A percentile compares a stretch with the other conserved stretches of the same genome.
Evolutionary conservation across 2,113 vertebrate genomes (phyloP).

Genomic region (Mixornis gularis): DNA sequence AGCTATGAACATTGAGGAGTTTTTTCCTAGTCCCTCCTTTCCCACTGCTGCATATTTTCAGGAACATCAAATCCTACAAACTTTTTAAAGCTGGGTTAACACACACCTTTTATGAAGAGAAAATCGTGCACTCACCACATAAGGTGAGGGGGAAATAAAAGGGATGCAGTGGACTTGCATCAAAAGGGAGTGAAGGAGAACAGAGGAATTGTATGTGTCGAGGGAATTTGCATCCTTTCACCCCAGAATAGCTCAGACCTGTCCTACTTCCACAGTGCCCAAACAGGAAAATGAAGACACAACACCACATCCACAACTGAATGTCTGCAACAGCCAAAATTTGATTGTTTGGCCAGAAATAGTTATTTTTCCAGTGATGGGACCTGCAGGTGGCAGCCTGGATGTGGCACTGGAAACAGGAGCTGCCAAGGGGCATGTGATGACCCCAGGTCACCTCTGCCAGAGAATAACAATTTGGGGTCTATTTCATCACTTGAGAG

Average conservation of each 20-base stretch:
- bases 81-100: accelerated
- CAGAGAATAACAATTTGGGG: not conserved
- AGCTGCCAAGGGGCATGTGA: accelerated
- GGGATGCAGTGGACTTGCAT: not conserved
- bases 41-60: not conserved
- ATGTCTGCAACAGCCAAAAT: not conserved
- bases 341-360: not conserved
- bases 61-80: not conserved
- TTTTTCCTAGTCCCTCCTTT: not conserved
- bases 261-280: not conserved
- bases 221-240: not conserved
- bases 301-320: not conserved
- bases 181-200: not conserved
- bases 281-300: not conserved
- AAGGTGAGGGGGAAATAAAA: not conserved
- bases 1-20: accelerated
- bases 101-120: not conserved
- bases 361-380: not conserved
- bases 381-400: not conserved
- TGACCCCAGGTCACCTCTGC: not conserved
- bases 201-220: not conserved
- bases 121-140: not conserved
- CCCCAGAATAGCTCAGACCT: not conserved
- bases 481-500: accelerated
- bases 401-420: not conserved